A percentile compares a stretch with the other conserved stretches of the same genome.
Evolutionary conservation across 1,140 invertebrate genomes (phyloP).

Genomic region (Tetraneura akinire): DNA sequence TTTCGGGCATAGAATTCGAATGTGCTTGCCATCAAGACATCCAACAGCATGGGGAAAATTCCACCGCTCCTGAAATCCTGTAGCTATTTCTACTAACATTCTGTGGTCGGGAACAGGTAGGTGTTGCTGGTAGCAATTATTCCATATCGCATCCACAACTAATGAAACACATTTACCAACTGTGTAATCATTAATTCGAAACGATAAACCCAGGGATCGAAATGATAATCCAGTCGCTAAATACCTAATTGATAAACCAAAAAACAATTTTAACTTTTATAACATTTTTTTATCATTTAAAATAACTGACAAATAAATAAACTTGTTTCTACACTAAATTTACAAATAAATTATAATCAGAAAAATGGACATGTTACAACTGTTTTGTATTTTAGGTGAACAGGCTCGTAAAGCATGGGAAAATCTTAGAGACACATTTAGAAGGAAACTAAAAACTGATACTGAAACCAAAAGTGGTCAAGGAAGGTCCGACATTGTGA

Average conservation of each 20-base stretch:
- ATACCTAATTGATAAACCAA: no score
- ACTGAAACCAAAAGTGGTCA: slow-evolving; percentile 30
- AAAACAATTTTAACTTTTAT: no score
- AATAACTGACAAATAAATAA: slow-evolving; percentile 15
- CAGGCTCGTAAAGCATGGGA: no score
- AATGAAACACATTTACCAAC: no score
- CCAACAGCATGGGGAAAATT: slow-evolving; percentile 60
- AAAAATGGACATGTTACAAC: background rate
- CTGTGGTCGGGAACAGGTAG: no score
- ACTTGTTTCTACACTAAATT: slow-evolving; percentile 1
- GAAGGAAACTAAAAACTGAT: no score
- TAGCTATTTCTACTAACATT: slow-evolving; percentile 56
- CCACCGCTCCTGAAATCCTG: slow-evolving; percentile 58
- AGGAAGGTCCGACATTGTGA: slow-evolving; percentile 3
- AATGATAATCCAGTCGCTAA: no score
- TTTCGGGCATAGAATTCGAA: slow-evolving; percentile 57
- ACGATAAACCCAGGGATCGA: no score
- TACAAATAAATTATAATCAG: background rate
- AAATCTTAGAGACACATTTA: no score
- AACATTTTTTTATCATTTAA: background rate
- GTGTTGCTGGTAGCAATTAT: no score
- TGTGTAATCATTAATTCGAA: no score
- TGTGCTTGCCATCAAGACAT: slow-evolving; percentile 62
- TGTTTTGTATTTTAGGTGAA: slow-evolving; percentile 7
- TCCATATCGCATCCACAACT: no score